phyloP scores from a whole-genome alignment of 2,113 vertebrate genomes.

The Sorex fumeus region DNA sequence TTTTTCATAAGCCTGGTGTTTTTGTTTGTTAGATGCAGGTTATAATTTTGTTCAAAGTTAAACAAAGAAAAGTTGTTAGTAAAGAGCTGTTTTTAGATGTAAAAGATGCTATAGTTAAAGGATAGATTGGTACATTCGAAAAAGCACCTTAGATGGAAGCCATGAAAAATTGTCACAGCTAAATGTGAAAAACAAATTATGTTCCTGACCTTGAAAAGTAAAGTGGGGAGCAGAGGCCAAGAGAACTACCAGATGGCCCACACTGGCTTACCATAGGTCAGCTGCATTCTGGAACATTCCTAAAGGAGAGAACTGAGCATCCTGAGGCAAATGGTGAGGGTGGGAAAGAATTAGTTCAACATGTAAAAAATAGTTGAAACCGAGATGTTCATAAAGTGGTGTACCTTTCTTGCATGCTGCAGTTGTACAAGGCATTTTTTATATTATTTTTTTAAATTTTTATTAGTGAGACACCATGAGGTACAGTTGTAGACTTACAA shows the following conservation, averaged over 20 bases:
- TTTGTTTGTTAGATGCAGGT: neutral
- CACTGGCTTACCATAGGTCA: neutral
- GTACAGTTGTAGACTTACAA: no score
- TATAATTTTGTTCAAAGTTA: neutral
- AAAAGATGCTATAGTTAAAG: neutral
- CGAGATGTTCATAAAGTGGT: conserved; percentile 66
- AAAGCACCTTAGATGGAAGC: conserved; percentile 11
- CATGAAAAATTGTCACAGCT: neutral
- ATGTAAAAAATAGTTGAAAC: conserved; percentile 69
- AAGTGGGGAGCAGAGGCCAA: neutral
- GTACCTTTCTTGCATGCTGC: conserved; percentile 71
- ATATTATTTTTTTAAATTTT: no score
- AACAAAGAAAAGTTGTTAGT: neutral
- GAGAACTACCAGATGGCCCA: neutral
- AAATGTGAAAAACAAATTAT: neutral
- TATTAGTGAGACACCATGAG: no score
- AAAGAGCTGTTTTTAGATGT: neutral
- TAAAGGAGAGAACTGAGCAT: neutral
- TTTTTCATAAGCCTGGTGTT: neutral
- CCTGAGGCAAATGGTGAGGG: conserved; percentile 41
- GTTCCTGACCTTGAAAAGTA: neutral
- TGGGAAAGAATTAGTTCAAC: conserved; percentile 62
- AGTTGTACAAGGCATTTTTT: conserved; percentile 57
- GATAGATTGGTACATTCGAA: neutral
- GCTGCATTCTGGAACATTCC: neutral